Percentiles rank a stretch among this genome's conserved stretches.
phyloP scores from a whole-genome alignment of 92 coral and sea anemone species.

The Palythoa grandiflora region DNA sequence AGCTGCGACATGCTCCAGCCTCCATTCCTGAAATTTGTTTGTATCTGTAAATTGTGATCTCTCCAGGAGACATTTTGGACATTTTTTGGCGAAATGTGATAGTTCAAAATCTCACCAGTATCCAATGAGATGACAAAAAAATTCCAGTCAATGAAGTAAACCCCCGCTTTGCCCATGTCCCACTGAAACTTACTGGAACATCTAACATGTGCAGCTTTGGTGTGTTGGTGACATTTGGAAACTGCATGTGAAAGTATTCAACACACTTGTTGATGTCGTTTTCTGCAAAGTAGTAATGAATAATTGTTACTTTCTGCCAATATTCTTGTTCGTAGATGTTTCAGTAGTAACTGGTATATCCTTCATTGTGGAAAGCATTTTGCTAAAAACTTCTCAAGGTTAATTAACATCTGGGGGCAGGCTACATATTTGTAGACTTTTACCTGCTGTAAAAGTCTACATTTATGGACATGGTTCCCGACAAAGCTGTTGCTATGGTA shows the following conservation, averaged over 20 bases:
- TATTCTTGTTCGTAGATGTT: no score
- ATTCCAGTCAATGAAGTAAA: conserved; percentile 60
- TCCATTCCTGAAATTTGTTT: background rate
- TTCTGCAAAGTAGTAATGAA: no score
- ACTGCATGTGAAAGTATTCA: no score
- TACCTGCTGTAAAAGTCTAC: conserved; percentile 24
- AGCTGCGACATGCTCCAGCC: background rate
- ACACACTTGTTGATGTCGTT: conserved; percentile 30
- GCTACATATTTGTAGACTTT: no score
- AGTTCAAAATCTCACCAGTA: conserved; percentile 63
- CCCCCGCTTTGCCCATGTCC: conserved; percentile 8
- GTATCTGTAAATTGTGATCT: conserved; percentile 28
- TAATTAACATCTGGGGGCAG: conserved; percentile 20
- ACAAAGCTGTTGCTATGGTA: conserved; percentile 27
- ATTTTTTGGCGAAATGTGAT: conserved; percentile 51
- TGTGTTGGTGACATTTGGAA: conserved; percentile 6
- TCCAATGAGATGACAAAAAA: conserved; percentile 61
- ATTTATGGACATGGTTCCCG: conserved; percentile 1
- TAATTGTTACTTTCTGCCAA: conserved; percentile 1
- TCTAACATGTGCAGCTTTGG: conserved; percentile 31
- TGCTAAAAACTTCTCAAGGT: background rate
- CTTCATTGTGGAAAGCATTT: no score
- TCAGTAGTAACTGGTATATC: no score
- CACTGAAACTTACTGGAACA: background rate
- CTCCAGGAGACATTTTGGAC: conserved; percentile 41